phyloP scores from a whole-genome alignment of 2,797 vertebrate genomes.

The Pyrocephalus nanus region DNA sequence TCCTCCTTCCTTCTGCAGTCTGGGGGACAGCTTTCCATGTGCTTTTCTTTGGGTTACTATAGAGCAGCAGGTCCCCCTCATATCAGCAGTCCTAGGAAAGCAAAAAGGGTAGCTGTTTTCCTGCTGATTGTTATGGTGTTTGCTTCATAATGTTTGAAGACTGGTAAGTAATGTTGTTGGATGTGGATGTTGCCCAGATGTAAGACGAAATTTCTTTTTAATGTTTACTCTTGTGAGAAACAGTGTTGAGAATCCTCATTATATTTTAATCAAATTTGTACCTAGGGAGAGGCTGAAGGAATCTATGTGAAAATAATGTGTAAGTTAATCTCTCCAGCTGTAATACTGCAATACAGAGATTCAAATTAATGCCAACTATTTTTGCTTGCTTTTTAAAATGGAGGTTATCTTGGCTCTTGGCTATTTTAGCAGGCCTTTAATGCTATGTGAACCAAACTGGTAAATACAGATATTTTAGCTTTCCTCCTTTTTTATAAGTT shows the following conservation, averaged over 20 bases:
- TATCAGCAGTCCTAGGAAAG: background rate
- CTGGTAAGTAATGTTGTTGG: background rate
- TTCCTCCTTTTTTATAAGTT: background rate
- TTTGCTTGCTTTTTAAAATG: background rate
- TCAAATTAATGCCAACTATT: conserved; percentile 28
- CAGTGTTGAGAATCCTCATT: conserved; percentile 38
- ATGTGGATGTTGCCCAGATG: background rate
- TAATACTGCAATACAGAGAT: background rate
- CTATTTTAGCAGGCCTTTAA: conserved; percentile 9
- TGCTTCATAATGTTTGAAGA: background rate
- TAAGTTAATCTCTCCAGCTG: conserved; percentile 37
- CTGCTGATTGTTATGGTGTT: background rate
- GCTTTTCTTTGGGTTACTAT: background rate
- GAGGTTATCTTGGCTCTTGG: background rate
- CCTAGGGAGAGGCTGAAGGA: conserved; percentile 48
- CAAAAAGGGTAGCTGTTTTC: background rate
- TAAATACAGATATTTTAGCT: conserved; percentile 11
- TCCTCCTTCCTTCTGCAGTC: background rate
- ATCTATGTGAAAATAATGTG: background rate
- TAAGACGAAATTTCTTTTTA: conserved; percentile 3
- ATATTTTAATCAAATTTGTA: conserved; percentile 56
- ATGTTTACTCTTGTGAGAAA: conserved; percentile 33
- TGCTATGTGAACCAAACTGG: background rate
- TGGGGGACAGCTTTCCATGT: background rate
- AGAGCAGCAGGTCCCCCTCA: background rate